phyloP scores from a whole-genome alignment of 2,113 vertebrate species.

The Eudyptes chrysolophus region DNA sequence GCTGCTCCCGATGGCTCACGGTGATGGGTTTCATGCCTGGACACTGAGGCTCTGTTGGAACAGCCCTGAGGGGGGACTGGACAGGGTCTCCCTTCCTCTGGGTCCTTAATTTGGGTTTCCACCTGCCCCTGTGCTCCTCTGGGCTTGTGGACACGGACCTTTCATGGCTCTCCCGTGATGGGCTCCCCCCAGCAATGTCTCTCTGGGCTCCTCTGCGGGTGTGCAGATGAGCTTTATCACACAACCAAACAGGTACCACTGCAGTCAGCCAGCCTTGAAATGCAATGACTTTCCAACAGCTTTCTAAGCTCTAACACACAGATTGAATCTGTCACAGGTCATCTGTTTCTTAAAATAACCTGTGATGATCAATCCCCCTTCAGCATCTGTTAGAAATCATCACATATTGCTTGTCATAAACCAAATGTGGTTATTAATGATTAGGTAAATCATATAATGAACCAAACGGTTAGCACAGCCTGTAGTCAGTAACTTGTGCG shows the following conservation, averaged over 20 bases:
- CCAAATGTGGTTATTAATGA: background rate
- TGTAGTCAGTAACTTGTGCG: background rate
- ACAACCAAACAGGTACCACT: background rate
- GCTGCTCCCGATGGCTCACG: fast-evolving
- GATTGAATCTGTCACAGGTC: background rate
- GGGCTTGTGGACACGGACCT: background rate
- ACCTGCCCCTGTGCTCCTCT: background rate
- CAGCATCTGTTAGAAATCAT: background rate
- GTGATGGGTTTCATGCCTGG: background rate
- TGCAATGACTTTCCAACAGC: background rate
- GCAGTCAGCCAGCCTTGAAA: background rate
- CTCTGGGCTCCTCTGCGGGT: fast-evolving
- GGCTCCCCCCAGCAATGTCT: background rate
- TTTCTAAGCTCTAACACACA: background rate
- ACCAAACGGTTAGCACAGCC: background rate
- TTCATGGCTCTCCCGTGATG: background rate
- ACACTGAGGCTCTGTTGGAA: background rate
- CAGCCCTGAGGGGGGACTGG: background rate
- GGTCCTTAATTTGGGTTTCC: background rate
- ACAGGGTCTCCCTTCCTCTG: background rate
- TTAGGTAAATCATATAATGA: background rate
- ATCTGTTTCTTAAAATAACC: slow-evolving; percentile 9
- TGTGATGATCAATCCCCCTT: background rate
- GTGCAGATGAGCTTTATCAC: background rate
- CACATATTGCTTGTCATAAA: background rate